These are phyloP conservation scores for Schizaphis graminum DNA, from an alignment of 2,888 invertebrate species.

Conservation along the genomic window DNA sequence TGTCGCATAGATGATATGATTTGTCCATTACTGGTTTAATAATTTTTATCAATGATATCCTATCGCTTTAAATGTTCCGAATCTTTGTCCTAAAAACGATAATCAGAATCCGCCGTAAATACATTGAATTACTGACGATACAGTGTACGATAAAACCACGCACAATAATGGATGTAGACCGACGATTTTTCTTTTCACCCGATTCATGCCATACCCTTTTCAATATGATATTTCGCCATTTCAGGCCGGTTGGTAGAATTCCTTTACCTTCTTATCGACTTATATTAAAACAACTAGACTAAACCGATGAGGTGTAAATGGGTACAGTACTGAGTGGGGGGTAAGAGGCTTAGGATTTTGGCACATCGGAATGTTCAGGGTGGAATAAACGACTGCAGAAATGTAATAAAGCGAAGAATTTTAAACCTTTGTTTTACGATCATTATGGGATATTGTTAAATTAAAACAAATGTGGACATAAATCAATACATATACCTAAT, in stretches of 20 bases:
- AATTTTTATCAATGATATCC: conserved; percentile 29
- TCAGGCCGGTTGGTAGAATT: background rate
- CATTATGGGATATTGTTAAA: conserved; percentile 20
- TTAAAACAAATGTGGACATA: conserved; percentile 17
- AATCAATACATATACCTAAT: conserved; percentile 2
- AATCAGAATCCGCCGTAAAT: background rate
- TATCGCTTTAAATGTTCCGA: background rate
- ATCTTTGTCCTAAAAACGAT: background rate
- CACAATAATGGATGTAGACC: background rate
- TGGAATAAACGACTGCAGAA: conserved; percentile 37
- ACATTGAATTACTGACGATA: background rate
- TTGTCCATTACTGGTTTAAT: background rate
- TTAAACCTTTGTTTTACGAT: conserved; percentile 44
- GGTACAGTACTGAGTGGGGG: background rate
- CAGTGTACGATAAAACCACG: background rate
- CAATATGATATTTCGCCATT: conserved; percentile 36
- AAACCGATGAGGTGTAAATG: background rate
- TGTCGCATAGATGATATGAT: background rate
- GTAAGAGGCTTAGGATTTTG: background rate
- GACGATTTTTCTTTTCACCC: conserved; percentile 44
- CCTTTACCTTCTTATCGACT: background rate
- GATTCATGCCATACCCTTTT: conserved; percentile 50
- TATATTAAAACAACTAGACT: conserved; percentile 58
- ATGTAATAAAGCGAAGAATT: conserved; percentile 56
- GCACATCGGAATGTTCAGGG: conserved; percentile 36